These are phyloP conservation scores for Onychomys leucogaster DNA, from an alignment of 2,797 vertebrate genomes.

Conservation along the genomic window DNA sequence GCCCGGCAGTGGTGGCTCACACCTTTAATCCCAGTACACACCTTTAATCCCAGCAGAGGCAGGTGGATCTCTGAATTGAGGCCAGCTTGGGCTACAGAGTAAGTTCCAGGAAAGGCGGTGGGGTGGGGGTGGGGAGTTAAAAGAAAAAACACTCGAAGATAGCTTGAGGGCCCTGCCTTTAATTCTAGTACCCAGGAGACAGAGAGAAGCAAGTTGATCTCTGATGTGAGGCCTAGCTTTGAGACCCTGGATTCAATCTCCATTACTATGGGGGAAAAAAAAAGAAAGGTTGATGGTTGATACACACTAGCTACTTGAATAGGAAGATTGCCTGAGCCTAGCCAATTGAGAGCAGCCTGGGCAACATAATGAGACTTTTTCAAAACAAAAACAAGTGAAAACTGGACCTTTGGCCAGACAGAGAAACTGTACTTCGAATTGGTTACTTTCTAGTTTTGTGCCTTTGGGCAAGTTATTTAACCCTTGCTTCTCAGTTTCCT, in stretches of 20 bases:
- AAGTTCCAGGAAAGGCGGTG: too few species aligned
- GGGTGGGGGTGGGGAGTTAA: too few species aligned
- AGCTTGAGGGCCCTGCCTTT: not conserved
- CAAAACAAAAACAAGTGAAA: slow-evolving; percentile 3
- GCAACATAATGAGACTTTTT: not conserved
- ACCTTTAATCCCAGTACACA: too few species aligned
- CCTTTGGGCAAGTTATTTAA: not conserved
- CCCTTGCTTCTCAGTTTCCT: slow-evolving; percentile 11
- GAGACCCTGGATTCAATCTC: not conserved
- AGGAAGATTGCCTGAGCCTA: not conserved
- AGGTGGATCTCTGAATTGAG: too few species aligned
- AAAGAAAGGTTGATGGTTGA: not conserved
- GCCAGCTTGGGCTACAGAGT: too few species aligned
- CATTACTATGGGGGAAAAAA: too few species aligned
- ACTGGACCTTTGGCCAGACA: not conserved
- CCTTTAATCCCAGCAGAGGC: too few species aligned
- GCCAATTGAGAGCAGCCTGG: not conserved
- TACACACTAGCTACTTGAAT: not conserved
- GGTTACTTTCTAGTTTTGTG: slow-evolving; percentile 47
- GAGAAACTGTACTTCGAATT: not conserved
- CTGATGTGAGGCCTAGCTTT: not conserved
- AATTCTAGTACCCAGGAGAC: not conserved
- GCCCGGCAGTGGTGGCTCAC: too few species aligned
- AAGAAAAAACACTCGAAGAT: not conserved
- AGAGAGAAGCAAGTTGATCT: not conserved